These are phyloP conservation scores for Ataeniobius toweri DNA, from an alignment of 2,797 vertebrate species.

Conservation along the genomic window DNA sequence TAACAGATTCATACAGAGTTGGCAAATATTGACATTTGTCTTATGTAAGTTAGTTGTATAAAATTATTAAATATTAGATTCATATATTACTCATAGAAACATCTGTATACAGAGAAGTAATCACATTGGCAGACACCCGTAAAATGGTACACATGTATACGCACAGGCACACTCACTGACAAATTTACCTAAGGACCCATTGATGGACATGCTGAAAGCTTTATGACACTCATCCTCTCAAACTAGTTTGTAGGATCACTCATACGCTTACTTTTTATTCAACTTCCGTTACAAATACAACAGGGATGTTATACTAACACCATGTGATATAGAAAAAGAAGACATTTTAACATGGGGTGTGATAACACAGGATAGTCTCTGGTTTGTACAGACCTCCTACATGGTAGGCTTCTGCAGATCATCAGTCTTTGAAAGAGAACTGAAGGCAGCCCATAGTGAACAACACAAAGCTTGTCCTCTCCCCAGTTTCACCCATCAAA, in stretches of 20 bases:
- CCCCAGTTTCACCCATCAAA: slow-evolving; percentile 54
- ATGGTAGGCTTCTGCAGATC: slow-evolving; percentile 78
- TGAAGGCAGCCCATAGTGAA: slow-evolving; percentile 72
- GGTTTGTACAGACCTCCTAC: slow-evolving; percentile 77
- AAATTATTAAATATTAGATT: slow-evolving; percentile 90
- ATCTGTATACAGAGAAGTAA: slow-evolving; percentile 84
- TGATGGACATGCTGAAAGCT: slow-evolving; percentile 29
- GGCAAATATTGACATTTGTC: slow-evolving; percentile 81
- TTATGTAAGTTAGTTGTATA: slow-evolving; percentile 87
- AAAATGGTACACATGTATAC: slow-evolving; percentile 63
- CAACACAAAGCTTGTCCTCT: slow-evolving; percentile 65
- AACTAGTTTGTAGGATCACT: slow-evolving; percentile 52
- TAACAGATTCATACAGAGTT: slow-evolving; percentile 79
- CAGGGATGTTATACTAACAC: slow-evolving; percentile 59
- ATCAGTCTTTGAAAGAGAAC: slow-evolving; percentile 70
- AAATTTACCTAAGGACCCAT: slow-evolving; percentile 19
- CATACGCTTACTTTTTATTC: slow-evolving; percentile 51
- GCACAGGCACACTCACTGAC: slow-evolving; percentile 16
- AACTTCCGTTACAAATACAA: slow-evolving; percentile 65
- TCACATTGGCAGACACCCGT: slow-evolving; percentile 85
- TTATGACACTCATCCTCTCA: slow-evolving; percentile 48
- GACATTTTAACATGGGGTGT: slow-evolving; percentile 63
- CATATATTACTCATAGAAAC: slow-evolving; percentile 88
- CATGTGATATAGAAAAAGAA: slow-evolving; percentile 48
- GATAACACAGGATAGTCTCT: slow-evolving; percentile 61